Percentiles rank a stretch among this genome's conserved stretches.
These are phyloP conservation scores for Gari tellinella DNA, from an alignment of 2,888 invertebrate species.

Conservation along the genomic window DNA sequence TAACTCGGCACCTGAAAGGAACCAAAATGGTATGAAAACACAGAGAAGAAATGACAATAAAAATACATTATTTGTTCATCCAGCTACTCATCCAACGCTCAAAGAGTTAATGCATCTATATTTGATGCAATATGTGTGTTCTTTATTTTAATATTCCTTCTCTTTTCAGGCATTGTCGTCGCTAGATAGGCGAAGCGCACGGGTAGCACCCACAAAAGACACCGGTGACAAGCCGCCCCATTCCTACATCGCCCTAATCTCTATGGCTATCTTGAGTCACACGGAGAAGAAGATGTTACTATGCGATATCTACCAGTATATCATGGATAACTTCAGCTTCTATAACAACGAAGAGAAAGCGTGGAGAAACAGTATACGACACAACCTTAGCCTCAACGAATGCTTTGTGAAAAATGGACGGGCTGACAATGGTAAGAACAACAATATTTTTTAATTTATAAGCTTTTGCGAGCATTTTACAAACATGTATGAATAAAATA, in stretches of 20 bases:
- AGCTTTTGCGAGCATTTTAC: too few relatives aligned
- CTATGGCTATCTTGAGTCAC: conserved; percentile 81
- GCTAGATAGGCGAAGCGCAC: conserved; percentile 44
- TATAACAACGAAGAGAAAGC: conserved; percentile 80
- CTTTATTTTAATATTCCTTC: too few relatives aligned
- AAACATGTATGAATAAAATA: too few relatives aligned
- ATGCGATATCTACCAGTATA: conserved; percentile 82
- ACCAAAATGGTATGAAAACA: too few relatives aligned
- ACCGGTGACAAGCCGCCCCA: conserved; percentile 73
- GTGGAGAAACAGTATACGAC: conserved; percentile 82
- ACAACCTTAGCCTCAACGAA: conserved; percentile 82
- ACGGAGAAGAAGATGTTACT: conserved; percentile 79
- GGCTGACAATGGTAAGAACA: conserved; percentile 87
- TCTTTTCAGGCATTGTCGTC: conserved; percentile 43
- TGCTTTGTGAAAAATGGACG: conserved; percentile 82
- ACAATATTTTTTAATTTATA: too few relatives aligned
- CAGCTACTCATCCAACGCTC: too few relatives aligned
- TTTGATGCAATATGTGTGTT: too few relatives aligned
- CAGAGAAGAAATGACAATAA: too few relatives aligned
- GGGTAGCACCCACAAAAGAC: conserved; percentile 11
- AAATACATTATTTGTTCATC: too few relatives aligned
- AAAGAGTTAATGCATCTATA: too few relatives aligned
- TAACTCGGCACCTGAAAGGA: too few relatives aligned
- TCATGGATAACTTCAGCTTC: conserved; percentile 79
- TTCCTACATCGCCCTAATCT: conserved; percentile 82